Conservation (phyloP, 2,888 invertebrate species). For the Plagodis dolabraria region DNA sequence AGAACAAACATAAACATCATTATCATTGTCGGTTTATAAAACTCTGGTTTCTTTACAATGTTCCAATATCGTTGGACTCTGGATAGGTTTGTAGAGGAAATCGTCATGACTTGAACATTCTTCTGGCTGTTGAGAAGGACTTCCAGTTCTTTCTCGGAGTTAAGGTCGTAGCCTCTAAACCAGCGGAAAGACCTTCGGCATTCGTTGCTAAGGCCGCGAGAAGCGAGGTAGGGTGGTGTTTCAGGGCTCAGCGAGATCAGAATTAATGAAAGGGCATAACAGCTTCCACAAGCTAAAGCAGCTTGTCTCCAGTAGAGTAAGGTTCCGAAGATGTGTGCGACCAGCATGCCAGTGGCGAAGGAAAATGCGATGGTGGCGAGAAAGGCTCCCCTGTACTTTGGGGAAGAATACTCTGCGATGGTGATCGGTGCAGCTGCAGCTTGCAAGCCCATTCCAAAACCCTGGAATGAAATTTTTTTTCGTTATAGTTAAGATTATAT, state of each 20-base stretch:
- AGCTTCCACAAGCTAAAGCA: constrained; percentile 78
- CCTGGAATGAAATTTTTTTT: constrained; percentile 58
- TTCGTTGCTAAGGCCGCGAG: constrained; percentile 77
- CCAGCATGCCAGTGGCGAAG: constrained; percentile 86
- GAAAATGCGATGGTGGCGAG: constrained; percentile 86
- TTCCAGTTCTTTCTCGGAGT: constrained; percentile 77
- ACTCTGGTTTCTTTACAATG: constrained; percentile 73
- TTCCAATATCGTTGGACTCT: constrained; percentile 60
- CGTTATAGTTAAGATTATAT: too few species aligned
- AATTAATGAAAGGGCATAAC: constrained; percentile 78
- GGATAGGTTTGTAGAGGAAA: constrained; percentile 55
- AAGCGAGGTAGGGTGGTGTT: constrained; percentile 87
- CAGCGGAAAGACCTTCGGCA: constrained; percentile 85
- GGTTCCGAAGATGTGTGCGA: constrained; percentile 87
- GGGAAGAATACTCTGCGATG: constrained; percentile 81
- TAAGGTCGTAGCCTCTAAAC: constrained; percentile 80
- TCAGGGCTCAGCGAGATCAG: constrained; percentile 85
- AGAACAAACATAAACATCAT: constrained; percentile 87
- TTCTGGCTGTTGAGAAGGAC: constrained; percentile 69
- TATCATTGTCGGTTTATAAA: constrained; percentile 85
- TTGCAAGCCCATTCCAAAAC: constrained; percentile 82
- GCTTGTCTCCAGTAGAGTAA: constrained; percentile 85
- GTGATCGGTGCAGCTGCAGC: constrained; percentile 75
- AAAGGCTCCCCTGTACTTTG: constrained; percentile 86
- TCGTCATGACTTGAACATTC: constrained; percentile 44